Percentiles rank a stretch among this genome's conserved stretches.
Evolutionary conservation across 2,888 invertebrate genomes (phyloP).

Genomic region (Panzeria rudis): DNA sequence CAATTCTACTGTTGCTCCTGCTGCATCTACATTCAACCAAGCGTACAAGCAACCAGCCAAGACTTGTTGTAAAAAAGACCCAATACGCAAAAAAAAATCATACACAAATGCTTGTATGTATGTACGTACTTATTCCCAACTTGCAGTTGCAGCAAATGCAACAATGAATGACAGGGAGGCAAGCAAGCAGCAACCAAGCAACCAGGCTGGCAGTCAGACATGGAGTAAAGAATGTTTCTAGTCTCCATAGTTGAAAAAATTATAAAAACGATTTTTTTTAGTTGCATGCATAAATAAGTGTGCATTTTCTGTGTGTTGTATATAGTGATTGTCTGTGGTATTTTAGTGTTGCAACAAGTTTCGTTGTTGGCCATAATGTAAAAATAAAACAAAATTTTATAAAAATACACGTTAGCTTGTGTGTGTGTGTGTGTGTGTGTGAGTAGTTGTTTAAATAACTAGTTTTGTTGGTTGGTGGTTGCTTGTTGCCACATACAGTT

Average conservation of each 20-base stretch:
- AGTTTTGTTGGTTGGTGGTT: conserved; percentile 57
- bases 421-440: not conserved
- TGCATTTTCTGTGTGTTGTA: conserved; percentile 1
- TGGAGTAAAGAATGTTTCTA: conserved; percentile 49
- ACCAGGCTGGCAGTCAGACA: conserved; percentile 24
- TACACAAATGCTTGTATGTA: not conserved
- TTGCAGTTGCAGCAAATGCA: conserved; percentile 43
- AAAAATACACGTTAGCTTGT: not conserved
- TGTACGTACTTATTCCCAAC: not conserved
- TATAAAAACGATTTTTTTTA: conserved; percentile 18
- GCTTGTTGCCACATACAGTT: conserved; percentile 44
- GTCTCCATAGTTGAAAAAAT: conserved; percentile 38
- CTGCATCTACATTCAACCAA: conserved; percentile 26
- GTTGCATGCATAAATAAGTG: conserved; percentile 21
- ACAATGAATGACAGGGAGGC: conserved; percentile 14
- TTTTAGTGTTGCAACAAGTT: conserved; percentile 58
- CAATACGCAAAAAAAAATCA: not conserved
- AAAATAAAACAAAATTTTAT: not conserved
- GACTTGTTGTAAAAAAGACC: not conserved
- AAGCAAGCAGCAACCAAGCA: conserved; percentile 24
- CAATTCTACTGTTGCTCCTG: conserved; percentile 19
- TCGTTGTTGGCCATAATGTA: conserved; percentile 41
- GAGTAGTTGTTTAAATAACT: conserved; percentile 55
- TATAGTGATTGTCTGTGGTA: conserved; percentile 28
- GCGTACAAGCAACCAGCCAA: conserved; percentile 34